Evolutionary conservation across 2,888 invertebrate species (phyloP).

Genomic region (Ischnura elegans): DNA sequence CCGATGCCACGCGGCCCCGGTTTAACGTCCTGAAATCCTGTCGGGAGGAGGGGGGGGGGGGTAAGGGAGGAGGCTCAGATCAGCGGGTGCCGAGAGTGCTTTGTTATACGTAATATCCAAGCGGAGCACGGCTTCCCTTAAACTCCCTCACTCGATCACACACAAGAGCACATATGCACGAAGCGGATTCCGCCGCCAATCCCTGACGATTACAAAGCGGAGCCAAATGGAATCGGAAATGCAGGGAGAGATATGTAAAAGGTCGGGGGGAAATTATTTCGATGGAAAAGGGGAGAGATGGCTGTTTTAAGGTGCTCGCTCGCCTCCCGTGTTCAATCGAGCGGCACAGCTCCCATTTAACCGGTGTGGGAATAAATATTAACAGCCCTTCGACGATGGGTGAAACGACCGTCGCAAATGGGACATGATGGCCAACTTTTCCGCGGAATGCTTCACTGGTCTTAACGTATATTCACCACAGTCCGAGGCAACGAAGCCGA

Average conservation of each 20-base stretch:
- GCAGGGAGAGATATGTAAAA: not conserved
- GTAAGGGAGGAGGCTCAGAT: not conserved
- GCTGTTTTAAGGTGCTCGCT: conserved; percentile 1
- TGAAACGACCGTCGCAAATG: not conserved
- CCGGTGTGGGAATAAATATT: conserved; percentile 21
- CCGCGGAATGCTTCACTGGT: not conserved
- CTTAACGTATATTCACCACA: no score
- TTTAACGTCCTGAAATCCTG: not conserved
- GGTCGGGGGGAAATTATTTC: not conserved
- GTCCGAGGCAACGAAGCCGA: no score
- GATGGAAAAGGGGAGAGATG: not conserved
- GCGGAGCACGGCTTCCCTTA: not conserved
- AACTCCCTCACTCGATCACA: no score
- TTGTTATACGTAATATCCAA: conserved; percentile 57
- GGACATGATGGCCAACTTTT: not conserved
- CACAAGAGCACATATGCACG: not conserved
- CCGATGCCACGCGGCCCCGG: conserved; percentile 55
- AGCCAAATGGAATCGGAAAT: conserved; percentile 35
- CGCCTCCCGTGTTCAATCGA: not conserved
- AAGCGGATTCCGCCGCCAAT: not conserved
- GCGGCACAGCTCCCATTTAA: not conserved
- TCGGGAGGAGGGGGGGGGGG: not conserved
- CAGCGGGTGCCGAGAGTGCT: conserved; percentile 22
- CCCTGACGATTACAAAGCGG: conserved; percentile 32
- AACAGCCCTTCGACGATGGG: not conserved